A percentile compares a stretch with the other conserved stretches of the same genome.
phyloP scores from a whole-genome alignment of 1,140 invertebrate species.

The Dermatophagoides farinae region DNA sequence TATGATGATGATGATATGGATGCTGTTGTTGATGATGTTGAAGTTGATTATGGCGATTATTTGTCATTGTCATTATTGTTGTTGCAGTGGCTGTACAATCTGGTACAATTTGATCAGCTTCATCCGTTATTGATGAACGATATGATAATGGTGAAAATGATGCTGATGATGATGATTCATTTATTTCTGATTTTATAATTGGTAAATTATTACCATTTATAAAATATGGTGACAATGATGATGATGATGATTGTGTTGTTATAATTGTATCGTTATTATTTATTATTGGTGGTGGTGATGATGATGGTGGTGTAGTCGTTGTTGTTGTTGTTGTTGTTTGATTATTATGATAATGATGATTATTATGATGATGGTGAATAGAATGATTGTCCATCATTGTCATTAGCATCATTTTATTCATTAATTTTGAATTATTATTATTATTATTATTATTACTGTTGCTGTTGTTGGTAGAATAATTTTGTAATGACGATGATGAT shows the following conservation, averaged over 20 bases:
- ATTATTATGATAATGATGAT: no score
- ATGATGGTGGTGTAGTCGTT: neutral
- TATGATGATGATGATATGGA: neutral
- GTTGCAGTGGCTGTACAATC: neutral
- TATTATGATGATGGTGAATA: no score
- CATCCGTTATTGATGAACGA: neutral
- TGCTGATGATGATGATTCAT: neutral
- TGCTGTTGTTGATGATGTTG: neutral
- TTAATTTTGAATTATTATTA: no score
- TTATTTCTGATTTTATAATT: neutral
- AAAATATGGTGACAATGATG: neutral
- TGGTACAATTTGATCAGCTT: conserved; percentile 1
- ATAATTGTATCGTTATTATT: neutral
- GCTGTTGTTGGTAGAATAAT: no score
- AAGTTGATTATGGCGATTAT: neutral
- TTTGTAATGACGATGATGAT: neutral
- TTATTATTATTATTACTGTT: no score
- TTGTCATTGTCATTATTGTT: neutral
- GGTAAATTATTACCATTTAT: neutral
- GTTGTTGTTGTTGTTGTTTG: neutral
- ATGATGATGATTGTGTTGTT: neutral
- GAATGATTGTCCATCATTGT: neutral
- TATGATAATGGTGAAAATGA: conserved; percentile 3
- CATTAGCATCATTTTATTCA: neutral
- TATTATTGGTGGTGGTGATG: neutral